Evolutionary conservation across 2,888 invertebrate species (phyloP).

Genomic region (Habrosyne pyritoides): DNA sequence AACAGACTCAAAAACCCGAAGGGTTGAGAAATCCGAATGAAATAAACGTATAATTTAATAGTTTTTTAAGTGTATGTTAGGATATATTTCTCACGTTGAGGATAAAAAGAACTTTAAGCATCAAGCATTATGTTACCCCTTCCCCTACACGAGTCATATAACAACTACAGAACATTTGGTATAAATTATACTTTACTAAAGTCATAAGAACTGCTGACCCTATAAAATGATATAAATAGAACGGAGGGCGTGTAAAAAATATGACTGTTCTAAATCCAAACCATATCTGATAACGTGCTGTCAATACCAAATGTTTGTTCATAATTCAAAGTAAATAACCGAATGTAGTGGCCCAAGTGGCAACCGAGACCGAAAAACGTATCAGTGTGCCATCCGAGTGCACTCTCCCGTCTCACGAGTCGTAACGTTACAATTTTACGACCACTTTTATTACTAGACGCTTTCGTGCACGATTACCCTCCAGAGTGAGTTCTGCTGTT

Average conservation of each 20-base stretch:
- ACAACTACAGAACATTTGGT: too few relatives aligned
- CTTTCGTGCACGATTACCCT: constrained; percentile 84
- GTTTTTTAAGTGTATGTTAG: too few relatives aligned
- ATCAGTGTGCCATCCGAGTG: constrained; percentile 77
- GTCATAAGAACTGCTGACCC: neutral
- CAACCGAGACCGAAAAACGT: constrained; percentile 70
- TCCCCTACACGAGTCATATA: too few relatives aligned
- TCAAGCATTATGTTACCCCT: too few relatives aligned
- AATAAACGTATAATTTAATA: too few relatives aligned
- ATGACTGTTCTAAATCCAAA: neutral
- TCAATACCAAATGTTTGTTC: constrained; percentile 54
- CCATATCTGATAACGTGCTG: constrained; percentile 20
- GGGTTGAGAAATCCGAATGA: too few relatives aligned
- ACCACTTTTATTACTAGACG: constrained; percentile 82
- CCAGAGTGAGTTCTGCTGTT: constrained; percentile 83
- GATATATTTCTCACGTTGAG: too few relatives aligned
- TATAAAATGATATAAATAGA: neutral
- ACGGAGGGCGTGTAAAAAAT: neutral
- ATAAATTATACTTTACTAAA: too few relatives aligned
- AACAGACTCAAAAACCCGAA: too few relatives aligned
- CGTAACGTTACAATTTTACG: constrained; percentile 83
- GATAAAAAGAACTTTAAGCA: too few relatives aligned
- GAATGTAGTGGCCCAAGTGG: constrained; percentile 46
- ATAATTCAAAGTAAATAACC: constrained; percentile 65
- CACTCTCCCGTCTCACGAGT: constrained; percentile 75